These are phyloP conservation scores for Oryzias woworae DNA, from an alignment of 2,113 vertebrate genomes.

Conservation along the genomic window DNA sequence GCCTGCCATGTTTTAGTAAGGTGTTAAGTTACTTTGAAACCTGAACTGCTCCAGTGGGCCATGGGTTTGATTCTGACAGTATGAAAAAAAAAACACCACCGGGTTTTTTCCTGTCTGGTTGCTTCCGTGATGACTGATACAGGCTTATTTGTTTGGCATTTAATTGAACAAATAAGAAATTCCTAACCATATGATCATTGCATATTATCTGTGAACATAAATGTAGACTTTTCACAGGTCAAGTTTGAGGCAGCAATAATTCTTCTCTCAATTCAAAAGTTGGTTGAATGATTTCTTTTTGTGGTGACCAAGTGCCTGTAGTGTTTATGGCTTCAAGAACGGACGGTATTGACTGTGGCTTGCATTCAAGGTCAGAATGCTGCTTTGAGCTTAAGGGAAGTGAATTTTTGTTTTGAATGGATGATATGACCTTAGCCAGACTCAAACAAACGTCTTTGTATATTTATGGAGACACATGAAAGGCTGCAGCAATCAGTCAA, in stretches of 20 bases:
- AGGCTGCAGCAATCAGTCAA: slow-evolving; percentile 60
- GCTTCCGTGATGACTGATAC: background rate
- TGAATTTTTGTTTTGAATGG: slow-evolving; percentile 51
- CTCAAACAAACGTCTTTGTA: slow-evolving; percentile 62
- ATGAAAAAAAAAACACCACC: too few species aligned
- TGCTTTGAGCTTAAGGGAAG: slow-evolving; percentile 31
- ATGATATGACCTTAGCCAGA: slow-evolving; percentile 49
- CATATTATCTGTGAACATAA: background rate
- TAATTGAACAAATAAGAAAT: background rate
- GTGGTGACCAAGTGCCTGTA: slow-evolving; percentile 48
- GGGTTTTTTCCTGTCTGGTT: background rate
- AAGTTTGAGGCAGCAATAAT: slow-evolving; percentile 5
- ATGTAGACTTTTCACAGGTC: background rate
- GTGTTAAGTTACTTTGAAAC: background rate
- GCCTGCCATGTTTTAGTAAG: background rate
- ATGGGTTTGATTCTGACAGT: background rate
- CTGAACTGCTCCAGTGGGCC: background rate
- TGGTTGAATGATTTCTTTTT: slow-evolving; percentile 49
- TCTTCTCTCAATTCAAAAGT: slow-evolving; percentile 28
- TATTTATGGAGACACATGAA: slow-evolving; percentile 65
- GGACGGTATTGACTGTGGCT: slow-evolving; percentile 49
- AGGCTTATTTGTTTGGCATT: background rate
- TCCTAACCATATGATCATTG: background rate
- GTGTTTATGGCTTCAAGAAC: slow-evolving; percentile 55
- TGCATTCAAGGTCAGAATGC: slow-evolving; percentile 44